Evolutionary conservation across 2,797 vertebrate genomes (phyloP).

Genomic region (Caiman crocodilus): DNA sequence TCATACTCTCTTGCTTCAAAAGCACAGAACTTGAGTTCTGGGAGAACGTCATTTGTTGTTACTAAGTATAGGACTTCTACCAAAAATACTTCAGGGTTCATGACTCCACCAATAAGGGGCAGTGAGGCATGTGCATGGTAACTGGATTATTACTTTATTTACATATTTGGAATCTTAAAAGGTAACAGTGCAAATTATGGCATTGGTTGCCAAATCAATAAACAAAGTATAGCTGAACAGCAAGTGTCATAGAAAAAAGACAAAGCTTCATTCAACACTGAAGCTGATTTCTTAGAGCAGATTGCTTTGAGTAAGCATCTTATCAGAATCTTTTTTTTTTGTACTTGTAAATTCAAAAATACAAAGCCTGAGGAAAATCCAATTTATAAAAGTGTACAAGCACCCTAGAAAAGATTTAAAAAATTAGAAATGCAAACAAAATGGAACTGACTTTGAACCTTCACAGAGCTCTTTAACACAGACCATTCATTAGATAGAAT

Average conservation of each 20-base stretch:
- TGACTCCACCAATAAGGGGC: neutral
- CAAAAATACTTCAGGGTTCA: neutral
- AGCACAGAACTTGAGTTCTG: neutral
- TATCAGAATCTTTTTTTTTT: neutral
- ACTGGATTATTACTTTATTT: neutral
- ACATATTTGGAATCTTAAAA: slow-evolving; percentile 23
- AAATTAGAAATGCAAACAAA: slow-evolving; percentile 6
- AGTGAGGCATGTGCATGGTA: neutral
- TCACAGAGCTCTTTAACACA: slow-evolving; percentile 14
- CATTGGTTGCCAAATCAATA: slow-evolving; percentile 35
- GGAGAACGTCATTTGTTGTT: neutral
- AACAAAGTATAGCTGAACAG: slow-evolving; percentile 14
- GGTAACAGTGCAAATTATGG: neutral
- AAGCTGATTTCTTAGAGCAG: neutral
- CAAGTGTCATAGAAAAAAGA: slow-evolving; percentile 7
- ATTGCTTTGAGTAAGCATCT: neutral
- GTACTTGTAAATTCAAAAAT: neutral
- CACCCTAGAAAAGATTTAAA: neutral
- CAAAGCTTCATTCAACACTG: neutral
- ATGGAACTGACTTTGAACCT: neutral
- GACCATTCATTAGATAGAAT: neutral
- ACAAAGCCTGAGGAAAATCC: neutral
- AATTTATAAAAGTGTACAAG: slow-evolving; percentile 11
- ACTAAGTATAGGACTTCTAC: neutral
- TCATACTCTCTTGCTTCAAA: neutral